Evolutionary conservation across 2,888 invertebrate genomes (phyloP).

Genomic region (Eugnorisma glareosa): DNA sequence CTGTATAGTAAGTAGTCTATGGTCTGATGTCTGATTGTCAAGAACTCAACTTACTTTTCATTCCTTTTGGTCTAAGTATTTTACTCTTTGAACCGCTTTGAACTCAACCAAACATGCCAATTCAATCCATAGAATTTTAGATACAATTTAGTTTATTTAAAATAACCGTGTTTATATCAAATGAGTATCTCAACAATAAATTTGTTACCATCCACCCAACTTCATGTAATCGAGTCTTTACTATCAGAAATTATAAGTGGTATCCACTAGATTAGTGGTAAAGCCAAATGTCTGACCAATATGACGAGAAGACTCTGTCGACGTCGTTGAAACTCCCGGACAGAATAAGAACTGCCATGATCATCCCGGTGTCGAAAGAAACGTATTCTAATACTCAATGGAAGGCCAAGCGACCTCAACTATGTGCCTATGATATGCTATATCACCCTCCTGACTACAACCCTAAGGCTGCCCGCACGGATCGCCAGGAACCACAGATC

Average conservation of each 20-base stretch:
- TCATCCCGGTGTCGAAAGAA: conserved; percentile 83
- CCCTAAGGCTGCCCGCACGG: conserved; percentile 84
- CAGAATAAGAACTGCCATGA: conserved; percentile 77
- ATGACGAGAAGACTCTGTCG: conserved; percentile 17
- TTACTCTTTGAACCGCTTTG: not conserved
- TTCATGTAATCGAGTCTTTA: conserved; percentile 28
- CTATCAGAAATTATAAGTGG: conserved; percentile 32
- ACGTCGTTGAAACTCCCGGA: conserved; percentile 70
- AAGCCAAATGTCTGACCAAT: conserved; percentile 23
- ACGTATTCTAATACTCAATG: conserved; percentile 85
- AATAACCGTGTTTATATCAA: conserved; percentile 8
- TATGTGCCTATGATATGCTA: conserved; percentile 87
- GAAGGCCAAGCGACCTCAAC: conserved; percentile 71
- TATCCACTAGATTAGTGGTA: not conserved
- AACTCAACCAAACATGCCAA: conserved; percentile 12
- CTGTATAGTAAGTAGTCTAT: no score
- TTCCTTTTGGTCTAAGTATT: not conserved
- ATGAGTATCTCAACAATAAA: conserved; percentile 24
- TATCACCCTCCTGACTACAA: conserved; percentile 88
- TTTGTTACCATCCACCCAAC: conserved; percentile 21
- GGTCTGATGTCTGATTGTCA: not conserved
- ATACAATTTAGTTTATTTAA: not conserved
- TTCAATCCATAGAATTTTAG: not conserved
- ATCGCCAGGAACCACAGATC: conserved; percentile 84
- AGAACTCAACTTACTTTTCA: not conserved